phyloP scores from a whole-genome alignment of 2,888 invertebrate species.

The Himalopsyche tibetana region DNA sequence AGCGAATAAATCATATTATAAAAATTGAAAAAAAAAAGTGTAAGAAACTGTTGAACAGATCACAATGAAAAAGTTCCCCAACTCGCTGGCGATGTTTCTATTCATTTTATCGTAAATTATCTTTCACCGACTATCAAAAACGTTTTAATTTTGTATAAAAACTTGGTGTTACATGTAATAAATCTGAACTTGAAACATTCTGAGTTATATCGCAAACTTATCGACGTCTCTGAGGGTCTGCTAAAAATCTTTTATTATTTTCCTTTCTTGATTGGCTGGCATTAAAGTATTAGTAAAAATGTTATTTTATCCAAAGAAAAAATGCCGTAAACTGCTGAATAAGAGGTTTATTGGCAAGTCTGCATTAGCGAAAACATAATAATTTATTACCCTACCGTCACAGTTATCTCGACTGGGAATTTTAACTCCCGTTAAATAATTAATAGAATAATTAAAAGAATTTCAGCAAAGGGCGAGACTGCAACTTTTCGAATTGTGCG shows the following conservation, averaged over 20 bases:
- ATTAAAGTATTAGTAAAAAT: constrained; percentile 8
- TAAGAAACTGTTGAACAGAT: background rate
- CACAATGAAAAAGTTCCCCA: background rate
- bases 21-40: background rate
- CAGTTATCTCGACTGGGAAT: too few species aligned
- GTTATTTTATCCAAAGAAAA: background rate
- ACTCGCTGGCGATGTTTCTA: background rate
- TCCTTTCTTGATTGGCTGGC: constrained; percentile 9
- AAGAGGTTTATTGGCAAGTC: background rate
- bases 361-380: too few species aligned
- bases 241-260: background rate
- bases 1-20: background rate
- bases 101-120: constrained; percentile 16
- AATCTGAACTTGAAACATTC: background rate
- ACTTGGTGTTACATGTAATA: background rate
- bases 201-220: constrained; percentile 29
- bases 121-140: background rate
- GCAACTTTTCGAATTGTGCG: too few species aligned
- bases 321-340: background rate
- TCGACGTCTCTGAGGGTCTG: background rate
- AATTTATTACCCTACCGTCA: too few species aligned
- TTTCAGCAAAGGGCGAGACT: too few species aligned
- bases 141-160: constrained; percentile 31
- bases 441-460: too few species aligned
- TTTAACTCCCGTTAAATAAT: too few species aligned